Base-by-base conservation (phyloP, 1,140 invertebrate genomes). In the Acromyrmex heyeri region DNA sequence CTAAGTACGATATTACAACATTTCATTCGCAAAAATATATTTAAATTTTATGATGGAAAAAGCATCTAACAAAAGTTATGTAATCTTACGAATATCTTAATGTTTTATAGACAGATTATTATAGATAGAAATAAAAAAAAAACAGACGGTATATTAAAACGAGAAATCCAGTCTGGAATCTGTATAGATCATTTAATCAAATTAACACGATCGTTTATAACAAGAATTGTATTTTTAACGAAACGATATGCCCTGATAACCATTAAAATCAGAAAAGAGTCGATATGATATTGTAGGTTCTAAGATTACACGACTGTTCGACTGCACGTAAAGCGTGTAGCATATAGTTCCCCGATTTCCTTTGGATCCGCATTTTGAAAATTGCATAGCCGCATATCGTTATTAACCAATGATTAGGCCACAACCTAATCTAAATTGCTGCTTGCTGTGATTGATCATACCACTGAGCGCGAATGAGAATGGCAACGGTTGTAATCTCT, bases 391-490 rank as follows among this genome's bases (percentile, higher is more conserved):
- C 8, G 53, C 78, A 14, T 16, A 16, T 59, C 69, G 55, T 79
- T 72, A 86, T 96, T 97, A 98, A 93, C 98, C 98, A 92, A 99
- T 97, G 91, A 98, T 97, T 85, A 99, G 96, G 85, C 98, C 98
- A 93, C 98, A 97, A 85, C 98, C 98, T 88, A 99, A 96, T 94
- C 97, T 97, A 95, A 98, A 98, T 91, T 98, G 97, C 94, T 97
- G 97, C 94, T 99, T 99, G 21, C 96, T 96, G 93, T 99, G 99
- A 96, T 99, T 99, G 69, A 99, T 96, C 94, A 98, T 97, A 70
- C 98, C 99, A 92, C 99, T 99, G 1, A 99, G 95, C 10, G 98
- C 97, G 91, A 99, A 97, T 2, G 98, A 98, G 94, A 99, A 99
- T 81, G 99, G 99, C 91, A 99, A 95, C 30, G 98, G 98, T 90